A percentile compares a stretch with the other conserved stretches of the same genome.
Evolutionary conservation across 2,888 invertebrate species (phyloP).

Genomic region (Tanytarsus gracilentus): DNA sequence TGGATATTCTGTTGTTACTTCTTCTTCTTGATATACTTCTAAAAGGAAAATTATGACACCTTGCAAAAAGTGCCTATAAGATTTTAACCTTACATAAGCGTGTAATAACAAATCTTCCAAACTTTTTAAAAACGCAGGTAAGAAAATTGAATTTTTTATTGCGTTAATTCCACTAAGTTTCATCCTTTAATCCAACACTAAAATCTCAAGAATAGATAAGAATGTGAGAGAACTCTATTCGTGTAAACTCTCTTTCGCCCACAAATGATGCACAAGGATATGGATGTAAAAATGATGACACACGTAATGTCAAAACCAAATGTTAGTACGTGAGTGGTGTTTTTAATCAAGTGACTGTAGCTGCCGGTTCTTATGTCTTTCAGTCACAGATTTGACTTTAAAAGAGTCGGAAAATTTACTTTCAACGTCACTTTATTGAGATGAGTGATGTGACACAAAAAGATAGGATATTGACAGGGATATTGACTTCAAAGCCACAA

Average conservation of each 20-base stretch:
- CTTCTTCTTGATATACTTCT: no score
- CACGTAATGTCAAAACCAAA: conserved; percentile 29
- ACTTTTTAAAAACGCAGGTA: no score
- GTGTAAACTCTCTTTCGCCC: no score
- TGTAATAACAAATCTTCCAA: no score
- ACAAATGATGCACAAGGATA: no score
- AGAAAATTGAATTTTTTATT: no score
- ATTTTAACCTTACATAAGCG: background rate
- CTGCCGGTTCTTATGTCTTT: conserved; percentile 10
- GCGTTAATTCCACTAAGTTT: no score
- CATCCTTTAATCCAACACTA: no score
- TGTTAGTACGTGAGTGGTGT: conserved; percentile 24
- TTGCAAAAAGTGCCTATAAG: no score
- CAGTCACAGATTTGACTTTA: conserved; percentile 24
- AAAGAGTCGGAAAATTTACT: background rate
- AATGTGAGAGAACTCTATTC: conserved; percentile 6
- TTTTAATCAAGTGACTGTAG: conserved; percentile 21
- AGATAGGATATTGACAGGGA: background rate
- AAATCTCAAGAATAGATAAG: background rate
- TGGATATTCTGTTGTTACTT: no score
- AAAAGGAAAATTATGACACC: no score
- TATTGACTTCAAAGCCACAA: conserved; percentile 26
- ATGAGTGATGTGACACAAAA: background rate
- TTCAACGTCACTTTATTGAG: background rate
- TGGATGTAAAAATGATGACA: conserved; percentile 25